These are phyloP conservation scores for Heterochromis multidens DNA, from an alignment of 2,113 vertebrate species.

Conservation along the genomic window DNA sequence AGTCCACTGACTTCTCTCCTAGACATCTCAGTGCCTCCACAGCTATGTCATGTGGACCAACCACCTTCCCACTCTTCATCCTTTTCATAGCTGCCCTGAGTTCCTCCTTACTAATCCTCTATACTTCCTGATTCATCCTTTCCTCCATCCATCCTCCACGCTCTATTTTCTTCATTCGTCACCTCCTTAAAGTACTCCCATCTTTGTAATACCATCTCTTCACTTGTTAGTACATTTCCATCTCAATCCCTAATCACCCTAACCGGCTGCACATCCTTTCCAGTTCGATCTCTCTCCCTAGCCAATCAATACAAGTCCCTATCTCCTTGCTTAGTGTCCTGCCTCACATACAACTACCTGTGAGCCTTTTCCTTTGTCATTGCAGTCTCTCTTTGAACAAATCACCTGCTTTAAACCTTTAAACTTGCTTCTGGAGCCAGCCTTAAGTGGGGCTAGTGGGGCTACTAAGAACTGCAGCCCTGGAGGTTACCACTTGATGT, in stretches of 20 bases:
- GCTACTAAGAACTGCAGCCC: not conserved
- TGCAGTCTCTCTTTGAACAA: no score
- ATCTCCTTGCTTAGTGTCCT: no score
- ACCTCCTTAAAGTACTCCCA: not conserved
- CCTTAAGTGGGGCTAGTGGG: not conserved
- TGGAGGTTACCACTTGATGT: not conserved
- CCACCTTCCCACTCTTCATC: not conserved
- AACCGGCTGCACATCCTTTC: no score
- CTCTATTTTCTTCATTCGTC: not conserved
- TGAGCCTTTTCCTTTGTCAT: no score
- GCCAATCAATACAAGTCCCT: no score
- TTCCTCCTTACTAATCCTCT: not conserved
- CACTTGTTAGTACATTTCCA: no score
- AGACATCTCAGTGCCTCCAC: not conserved
- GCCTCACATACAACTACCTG: no score
- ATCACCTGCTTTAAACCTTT: not conserved
- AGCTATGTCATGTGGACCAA: not conserved
- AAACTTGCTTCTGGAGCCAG: not conserved
- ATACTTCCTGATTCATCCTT: not conserved
- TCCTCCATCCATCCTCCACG: not conserved
- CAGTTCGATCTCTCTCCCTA: no score
- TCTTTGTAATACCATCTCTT: not conserved
- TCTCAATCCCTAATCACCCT: no score
- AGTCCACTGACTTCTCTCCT: not conserved
- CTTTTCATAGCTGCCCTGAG: not conserved